phyloP scores from a whole-genome alignment of 1,140 invertebrate genomes.

The Ephestia elutella region DNA sequence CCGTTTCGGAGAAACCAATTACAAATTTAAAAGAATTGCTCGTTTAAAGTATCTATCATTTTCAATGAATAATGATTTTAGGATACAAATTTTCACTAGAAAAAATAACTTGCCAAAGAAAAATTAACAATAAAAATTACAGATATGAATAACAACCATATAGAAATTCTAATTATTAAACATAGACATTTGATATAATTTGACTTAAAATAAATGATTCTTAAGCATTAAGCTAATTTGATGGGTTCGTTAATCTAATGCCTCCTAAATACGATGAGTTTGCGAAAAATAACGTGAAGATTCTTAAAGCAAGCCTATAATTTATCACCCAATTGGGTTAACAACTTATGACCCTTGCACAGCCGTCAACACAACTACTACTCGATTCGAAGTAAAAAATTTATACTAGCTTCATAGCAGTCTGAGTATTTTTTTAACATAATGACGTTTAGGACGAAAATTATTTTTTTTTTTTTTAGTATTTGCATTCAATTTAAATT shows the following conservation, averaged over 20 bases:
- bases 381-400: no score
- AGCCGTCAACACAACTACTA: not conserved
- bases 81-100: no score
- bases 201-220: not conserved
- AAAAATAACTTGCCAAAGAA: no score
- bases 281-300: constrained; percentile 7
- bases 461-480: no score
- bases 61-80: no score
- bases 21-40: no score
- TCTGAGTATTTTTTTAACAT: no score
- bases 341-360: not conserved
- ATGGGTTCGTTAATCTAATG: constrained; percentile 12
- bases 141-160: not conserved
- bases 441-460: no score
- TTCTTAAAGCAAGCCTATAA: constrained; percentile 1
- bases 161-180: not conserved
- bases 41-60: no score
- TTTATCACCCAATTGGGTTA: not conserved
- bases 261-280: not conserved
- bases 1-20: no score
- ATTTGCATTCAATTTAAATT: no score
- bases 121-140: not conserved
- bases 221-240: constrained; percentile 14
- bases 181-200: not conserved
- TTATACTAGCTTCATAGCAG: no score